Percentiles rank a stretch among this genome's conserved stretches.
These are phyloP conservation scores for Sciurus niger DNA, from an alignment of 2,113 vertebrate species.

Conservation along the genomic window DNA sequence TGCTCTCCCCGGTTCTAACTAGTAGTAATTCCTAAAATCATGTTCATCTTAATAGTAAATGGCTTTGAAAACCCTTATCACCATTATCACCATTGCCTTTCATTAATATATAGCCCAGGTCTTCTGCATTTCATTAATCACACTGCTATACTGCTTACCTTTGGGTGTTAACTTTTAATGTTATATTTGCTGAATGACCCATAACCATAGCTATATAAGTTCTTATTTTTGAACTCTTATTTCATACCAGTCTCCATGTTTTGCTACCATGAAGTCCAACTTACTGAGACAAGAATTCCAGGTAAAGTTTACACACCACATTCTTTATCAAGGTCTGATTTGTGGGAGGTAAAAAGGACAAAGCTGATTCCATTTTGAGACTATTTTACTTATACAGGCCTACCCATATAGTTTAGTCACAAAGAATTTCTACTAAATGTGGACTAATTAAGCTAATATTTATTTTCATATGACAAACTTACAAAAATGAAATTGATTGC, in stretches of 20 bases:
- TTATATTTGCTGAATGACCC: conserved; percentile 36
- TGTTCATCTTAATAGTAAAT: not conserved
- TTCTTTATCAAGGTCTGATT: conserved; percentile 7
- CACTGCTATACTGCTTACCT: not conserved
- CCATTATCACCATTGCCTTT: conserved; percentile 22
- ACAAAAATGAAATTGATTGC: conserved; percentile 35
- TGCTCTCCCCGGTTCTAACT: not conserved
- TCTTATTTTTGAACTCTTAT: conserved; percentile 32
- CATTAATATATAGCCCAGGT: not conserved
- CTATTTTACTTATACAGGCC: not conserved
- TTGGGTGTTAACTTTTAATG: not conserved
- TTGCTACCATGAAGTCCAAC: not conserved
- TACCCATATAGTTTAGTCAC: not conserved
- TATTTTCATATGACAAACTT: conserved; percentile 35
- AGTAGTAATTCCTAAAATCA: not conserved
- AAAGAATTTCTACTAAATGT: conserved; percentile 7
- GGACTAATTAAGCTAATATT: conserved; percentile 43
- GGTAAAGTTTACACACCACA: not conserved
- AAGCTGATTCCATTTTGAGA: not conserved
- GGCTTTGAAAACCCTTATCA: conserved; percentile 27
- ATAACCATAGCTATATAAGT: not conserved
- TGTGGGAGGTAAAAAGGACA: not conserved
- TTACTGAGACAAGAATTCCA: not conserved
- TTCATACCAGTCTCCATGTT: not conserved
- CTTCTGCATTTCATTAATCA: conserved; percentile 24